Evolutionary conservation across 2,888 invertebrate species (phyloP).

Genomic region (Seladonia tumulorum): DNA sequence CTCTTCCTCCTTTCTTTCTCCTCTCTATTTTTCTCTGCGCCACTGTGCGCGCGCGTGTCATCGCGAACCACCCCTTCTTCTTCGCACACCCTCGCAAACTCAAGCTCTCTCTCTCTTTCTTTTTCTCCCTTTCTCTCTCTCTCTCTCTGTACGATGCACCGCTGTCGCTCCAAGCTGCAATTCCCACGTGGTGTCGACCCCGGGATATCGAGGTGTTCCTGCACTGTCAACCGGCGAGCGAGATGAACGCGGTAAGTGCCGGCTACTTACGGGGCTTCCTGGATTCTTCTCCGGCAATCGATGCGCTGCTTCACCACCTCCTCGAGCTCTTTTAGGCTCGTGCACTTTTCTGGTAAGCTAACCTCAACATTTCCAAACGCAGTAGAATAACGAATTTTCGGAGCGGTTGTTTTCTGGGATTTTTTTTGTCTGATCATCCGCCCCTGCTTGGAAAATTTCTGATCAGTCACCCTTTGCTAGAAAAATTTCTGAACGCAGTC

Average conservation of each 20-base stretch:
- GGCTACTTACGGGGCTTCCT: neutral
- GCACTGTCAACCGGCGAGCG: conserved; percentile 13
- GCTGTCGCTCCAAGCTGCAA: conserved; percentile 26
- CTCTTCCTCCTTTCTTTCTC: neutral
- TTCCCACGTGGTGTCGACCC: conserved; percentile 56
- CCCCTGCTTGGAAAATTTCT: no score
- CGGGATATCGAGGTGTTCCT: neutral
- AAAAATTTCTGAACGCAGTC: no score
- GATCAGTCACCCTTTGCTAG: no score
- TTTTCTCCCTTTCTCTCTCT: neutral
- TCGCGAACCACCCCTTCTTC: conserved; percentile 6
- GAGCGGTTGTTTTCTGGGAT: no score
- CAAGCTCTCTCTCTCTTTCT: neutral
- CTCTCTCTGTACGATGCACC: neutral
- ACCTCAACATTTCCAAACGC: no score
- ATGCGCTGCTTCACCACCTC: neutral
- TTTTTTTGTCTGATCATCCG: no score
- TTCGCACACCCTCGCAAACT: neutral
- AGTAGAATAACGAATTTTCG: no score
- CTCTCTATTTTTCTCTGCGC: neutral
- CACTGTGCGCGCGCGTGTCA: conserved; percentile 34
- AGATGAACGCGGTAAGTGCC: conserved; percentile 18
- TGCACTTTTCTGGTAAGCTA: neutral
- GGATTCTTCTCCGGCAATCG: neutral
- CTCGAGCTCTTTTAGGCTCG: neutral